phyloP scores from a whole-genome alignment of 2,888 invertebrate species.

The Dryomyza anilis region DNA sequence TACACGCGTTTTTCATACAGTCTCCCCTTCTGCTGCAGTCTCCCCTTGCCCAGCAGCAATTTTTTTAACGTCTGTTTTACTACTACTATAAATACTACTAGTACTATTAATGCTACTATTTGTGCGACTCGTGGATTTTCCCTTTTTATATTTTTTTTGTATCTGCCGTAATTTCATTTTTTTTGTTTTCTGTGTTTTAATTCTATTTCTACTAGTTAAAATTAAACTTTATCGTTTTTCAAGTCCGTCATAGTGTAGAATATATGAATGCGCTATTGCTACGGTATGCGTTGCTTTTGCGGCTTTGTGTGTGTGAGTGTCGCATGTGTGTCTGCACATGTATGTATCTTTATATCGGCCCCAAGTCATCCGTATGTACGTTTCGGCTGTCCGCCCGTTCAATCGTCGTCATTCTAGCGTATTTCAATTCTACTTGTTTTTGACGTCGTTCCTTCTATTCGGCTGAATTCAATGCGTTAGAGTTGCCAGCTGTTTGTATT shows the following conservation, averaged over 20 bases:
- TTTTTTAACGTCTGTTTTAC: neutral
- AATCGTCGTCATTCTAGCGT: neutral
- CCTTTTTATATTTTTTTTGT: slow-evolving; percentile 3
- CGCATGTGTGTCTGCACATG: slow-evolving; percentile 4
- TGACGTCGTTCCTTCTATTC: neutral
- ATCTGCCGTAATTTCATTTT: neutral
- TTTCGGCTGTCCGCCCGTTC: neutral
- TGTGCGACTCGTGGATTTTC: neutral
- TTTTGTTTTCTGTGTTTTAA: neutral
- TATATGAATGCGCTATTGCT: too few species aligned
- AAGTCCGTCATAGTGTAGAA: too few species aligned
- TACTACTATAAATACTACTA: too few species aligned
- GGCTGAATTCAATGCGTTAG: too few species aligned
- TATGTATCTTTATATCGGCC: neutral
- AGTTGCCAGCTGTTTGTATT: neutral
- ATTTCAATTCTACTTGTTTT: neutral
- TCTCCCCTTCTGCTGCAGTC: neutral
- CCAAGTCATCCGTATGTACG: slow-evolving; percentile 5
- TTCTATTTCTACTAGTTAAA: neutral
- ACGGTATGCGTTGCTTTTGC: neutral
- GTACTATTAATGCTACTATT: too few species aligned
- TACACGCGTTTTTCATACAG: neutral
- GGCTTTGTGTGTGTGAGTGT: neutral
- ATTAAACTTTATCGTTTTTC: slow-evolving; percentile 6
- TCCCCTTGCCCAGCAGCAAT: neutral